Evolutionary conservation across 2,113 vertebrate genomes (phyloP).

Genomic region (Trachemys scripta): DNA sequence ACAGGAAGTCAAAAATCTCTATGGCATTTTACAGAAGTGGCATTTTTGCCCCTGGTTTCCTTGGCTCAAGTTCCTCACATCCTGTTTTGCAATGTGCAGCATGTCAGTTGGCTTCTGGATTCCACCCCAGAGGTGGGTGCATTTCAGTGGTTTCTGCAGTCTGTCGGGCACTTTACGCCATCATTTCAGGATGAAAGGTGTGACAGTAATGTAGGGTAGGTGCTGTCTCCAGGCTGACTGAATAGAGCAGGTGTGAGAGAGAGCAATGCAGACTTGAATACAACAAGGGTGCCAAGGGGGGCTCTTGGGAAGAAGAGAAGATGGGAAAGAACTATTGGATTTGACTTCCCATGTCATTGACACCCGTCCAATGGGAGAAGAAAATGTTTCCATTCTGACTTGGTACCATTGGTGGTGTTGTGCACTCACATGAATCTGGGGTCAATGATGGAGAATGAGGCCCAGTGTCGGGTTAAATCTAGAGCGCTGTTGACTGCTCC

Average conservation of each 20-base stretch:
- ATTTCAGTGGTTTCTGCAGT: not conserved
- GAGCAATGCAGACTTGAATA: not conserved
- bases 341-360: not conserved
- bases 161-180: not conserved
- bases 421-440: not conserved
- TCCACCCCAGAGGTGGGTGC: not conserved
- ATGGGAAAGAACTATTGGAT: not conserved
- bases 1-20: not conserved
- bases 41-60: not conserved
- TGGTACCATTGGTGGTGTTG: not conserved
- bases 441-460: fast-evolving
- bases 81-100: not conserved
- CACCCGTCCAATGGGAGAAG: not conserved
- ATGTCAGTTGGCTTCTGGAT: not conserved
- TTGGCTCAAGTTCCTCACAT: not conserved
- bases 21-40: not conserved
- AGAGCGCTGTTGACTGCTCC: fast-evolving
- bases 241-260: not conserved
- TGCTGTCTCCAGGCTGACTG: not conserved
- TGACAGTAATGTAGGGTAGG: not conserved
- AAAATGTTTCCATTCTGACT: not conserved
- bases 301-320: not conserved
- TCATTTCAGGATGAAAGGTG: not conserved
- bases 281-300: not conserved
- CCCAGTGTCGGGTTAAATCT: not conserved